These are phyloP conservation scores for Alectura lathami DNA, from an alignment of 2,113 vertebrate species.

Conservation along the genomic window DNA sequence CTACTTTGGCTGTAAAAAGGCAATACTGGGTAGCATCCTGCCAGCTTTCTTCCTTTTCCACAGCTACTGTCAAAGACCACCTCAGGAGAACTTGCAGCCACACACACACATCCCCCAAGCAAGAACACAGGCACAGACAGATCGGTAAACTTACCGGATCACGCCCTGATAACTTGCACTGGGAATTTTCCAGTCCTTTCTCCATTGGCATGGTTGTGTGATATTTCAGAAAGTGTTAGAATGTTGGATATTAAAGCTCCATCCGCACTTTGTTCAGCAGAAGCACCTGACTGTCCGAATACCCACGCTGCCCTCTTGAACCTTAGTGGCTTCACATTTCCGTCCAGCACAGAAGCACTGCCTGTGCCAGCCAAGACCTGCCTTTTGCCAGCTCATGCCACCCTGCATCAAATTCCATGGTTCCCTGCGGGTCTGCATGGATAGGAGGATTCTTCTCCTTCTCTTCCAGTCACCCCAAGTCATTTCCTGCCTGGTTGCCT, in stretches of 20 bases:
- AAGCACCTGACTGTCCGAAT: not conserved
- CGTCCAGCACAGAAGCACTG: not conserved
- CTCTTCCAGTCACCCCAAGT: not conserved
- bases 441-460: not conserved
- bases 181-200: not conserved
- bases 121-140: too few species aligned
- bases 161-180: fast-evolving
- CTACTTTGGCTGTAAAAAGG: not conserved
- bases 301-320: not conserved
- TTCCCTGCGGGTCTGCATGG: fast-evolving
- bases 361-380: not conserved
- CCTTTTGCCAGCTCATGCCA: not conserved
- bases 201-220: not conserved
- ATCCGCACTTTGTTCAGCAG: not conserved
- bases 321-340: not conserved
- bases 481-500: not conserved
- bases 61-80: not conserved
- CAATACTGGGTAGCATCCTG: fast-evolving
- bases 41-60: not conserved
- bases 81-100: not conserved
- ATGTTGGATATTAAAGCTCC: not conserved
- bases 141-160: not conserved
- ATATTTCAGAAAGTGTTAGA: too few species aligned
- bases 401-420: not conserved
- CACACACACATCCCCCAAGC: not conserved